Percentiles rank a stretch among this genome's conserved stretches.
phyloP scores from a whole-genome alignment of 2,797 vertebrate species.

The Zonotrichia albicollis region DNA sequence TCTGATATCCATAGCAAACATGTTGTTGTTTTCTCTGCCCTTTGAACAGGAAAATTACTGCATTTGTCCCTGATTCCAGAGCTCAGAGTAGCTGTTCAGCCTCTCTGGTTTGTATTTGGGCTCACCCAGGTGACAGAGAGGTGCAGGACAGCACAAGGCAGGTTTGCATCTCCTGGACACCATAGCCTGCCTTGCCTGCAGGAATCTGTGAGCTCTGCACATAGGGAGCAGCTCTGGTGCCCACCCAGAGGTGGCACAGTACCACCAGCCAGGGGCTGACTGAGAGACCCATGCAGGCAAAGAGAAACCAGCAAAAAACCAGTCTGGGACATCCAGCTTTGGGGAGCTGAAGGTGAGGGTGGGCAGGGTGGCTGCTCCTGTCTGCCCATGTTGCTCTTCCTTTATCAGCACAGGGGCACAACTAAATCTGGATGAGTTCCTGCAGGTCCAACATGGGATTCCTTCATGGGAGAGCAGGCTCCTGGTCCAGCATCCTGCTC shows the following conservation, averaged over 20 bases:
- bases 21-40: not conserved
- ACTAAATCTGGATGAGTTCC: not conserved
- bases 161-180: not conserved
- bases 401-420: not conserved
- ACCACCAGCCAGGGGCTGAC: not conserved
- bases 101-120: not conserved
- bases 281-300: not conserved
- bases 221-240: not conserved
- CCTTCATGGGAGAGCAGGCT: not conserved
- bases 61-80: not conserved
- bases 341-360: not conserved
- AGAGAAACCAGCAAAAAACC: not conserved
- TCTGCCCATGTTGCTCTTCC: not conserved
- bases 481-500: not conserved
- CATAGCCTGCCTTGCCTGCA: not conserved
- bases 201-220: not conserved
- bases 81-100: not conserved
- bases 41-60: not conserved
- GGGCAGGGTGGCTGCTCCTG: accelerated
- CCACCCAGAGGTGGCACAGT: not conserved
- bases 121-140: not conserved
- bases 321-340: not conserved
- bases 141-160: not conserved
- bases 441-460: accelerated
- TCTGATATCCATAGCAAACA: not conserved